phyloP scores from a whole-genome alignment of 2,888 invertebrate genomes.

The Cosmorhoe ocellata region DNA sequence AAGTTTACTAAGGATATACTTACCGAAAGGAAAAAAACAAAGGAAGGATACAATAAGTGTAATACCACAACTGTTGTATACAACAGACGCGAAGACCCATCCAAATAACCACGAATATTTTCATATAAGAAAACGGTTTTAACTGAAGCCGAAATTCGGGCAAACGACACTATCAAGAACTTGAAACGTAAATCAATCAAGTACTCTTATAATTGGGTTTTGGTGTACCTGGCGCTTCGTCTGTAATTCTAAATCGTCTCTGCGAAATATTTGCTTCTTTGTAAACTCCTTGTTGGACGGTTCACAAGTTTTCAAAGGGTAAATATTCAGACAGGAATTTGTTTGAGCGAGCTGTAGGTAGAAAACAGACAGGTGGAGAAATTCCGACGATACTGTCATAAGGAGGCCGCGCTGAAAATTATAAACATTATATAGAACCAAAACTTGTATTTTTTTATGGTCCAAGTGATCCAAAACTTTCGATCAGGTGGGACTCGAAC shows the following conservation, averaged over 20 bases:
- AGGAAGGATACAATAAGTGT: too few relatives aligned
- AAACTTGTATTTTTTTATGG: too few relatives aligned
- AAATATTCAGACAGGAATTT: conserved; percentile 10
- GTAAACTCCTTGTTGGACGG: neutral
- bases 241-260: conserved; percentile 16
- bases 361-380: neutral
- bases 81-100: too few relatives aligned
- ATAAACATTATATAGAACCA: too few relatives aligned
- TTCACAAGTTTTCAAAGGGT: conserved; percentile 9
- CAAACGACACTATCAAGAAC: conserved; percentile 9
- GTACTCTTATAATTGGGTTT: conserved; percentile 25
- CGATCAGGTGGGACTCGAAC: too few relatives aligned
- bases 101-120: too few relatives aligned
- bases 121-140: too few relatives aligned
- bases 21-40: too few relatives aligned
- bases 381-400: neutral
- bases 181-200: conserved; percentile 31
- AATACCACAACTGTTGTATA: too few relatives aligned
- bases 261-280: conserved; percentile 10
- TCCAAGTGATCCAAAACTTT: too few relatives aligned
- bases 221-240: conserved; percentile 14
- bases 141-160: conserved; percentile 10
- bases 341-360: conserved; percentile 1
- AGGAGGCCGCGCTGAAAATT: too few relatives aligned
- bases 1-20: too few relatives aligned